Percentiles rank a stretch among this genome's conserved stretches.
phyloP scores from a whole-genome alignment of 2,888 invertebrate species.

The Terebella lapidaria region DNA sequence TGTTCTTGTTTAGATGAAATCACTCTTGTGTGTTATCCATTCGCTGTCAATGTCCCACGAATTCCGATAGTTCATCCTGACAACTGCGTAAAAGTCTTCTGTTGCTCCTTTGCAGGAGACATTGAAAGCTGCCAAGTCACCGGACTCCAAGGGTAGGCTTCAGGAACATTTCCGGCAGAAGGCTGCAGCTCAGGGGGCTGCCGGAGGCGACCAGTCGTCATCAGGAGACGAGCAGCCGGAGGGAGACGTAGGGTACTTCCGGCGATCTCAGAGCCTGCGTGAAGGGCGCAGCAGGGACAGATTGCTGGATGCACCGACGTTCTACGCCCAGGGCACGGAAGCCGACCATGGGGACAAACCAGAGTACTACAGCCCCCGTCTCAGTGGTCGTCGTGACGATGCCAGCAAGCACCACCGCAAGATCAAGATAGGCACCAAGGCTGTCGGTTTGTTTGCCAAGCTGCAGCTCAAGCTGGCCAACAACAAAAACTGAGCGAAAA shows the following conservation, averaged over 20 bases:
- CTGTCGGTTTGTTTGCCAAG: constrained; percentile 6
- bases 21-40: no score
- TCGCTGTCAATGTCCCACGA: no score
- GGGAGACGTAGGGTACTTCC: not conserved
- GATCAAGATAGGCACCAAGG: not conserved
- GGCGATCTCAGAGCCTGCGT: not conserved
- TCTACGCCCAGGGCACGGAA: not conserved
- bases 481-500: constrained; percentile 4
- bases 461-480: not conserved
- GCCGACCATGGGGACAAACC: not conserved
- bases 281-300: not conserved
- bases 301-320: not conserved
- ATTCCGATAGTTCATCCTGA: no score
- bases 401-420: not conserved
- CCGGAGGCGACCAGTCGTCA: not conserved
- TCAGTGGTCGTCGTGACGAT: not conserved
- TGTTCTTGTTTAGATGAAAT: no score
- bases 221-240: not conserved
- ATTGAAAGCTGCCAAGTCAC: not conserved
- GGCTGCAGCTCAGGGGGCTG: not conserved
- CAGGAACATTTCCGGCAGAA: not conserved
- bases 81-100: no score
- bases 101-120: constrained; percentile 1
- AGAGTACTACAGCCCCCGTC: not conserved
- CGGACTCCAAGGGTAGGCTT: not conserved